Base-by-base conservation (phyloP, 2,113 vertebrate species). In the Anoura caudifer region DNA sequence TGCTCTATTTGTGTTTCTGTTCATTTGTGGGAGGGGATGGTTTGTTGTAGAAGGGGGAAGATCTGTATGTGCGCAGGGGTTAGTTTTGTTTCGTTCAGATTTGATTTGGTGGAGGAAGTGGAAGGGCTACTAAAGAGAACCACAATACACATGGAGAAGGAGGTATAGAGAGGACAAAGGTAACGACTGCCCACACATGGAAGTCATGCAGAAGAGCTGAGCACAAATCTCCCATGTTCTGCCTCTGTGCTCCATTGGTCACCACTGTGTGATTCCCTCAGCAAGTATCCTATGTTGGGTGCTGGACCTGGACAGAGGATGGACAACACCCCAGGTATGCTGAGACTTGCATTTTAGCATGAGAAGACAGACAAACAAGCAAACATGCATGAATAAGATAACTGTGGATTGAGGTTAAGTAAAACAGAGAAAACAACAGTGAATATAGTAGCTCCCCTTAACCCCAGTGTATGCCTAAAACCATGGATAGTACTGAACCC, bases 121-220 rank as follows among this genome's bases (percentile, higher is more conserved):
- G 54, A 87, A 50, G 36, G 13, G 43, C 17, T 52, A 36, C 20
- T 31, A 7, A 79, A 45, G 45, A 33, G 75, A 90, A 45, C 16
- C 28, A 54, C 10, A 72, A 41, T 43, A 9, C 15, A 31, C 47
- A 6, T 5, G 12, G 33, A 84, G n/a, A 41, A 76, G 24, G 4
- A 4, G 56, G 17, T 56, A 13, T 20, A 20, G 41, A 81, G 80
- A 28, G 4, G 10, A 50, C 2, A 10, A 3, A 7, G 33, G 24
- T 4, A 11, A 9, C 4, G 7, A 15, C 36, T 26, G 50, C 63
- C 15, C 52, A 4, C 13, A 7, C 0, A 2, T 3, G 0, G 17
- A 61, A n/a, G 61, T 56, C 75, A 28, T 5, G 24, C 13, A 13
- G 70, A 28, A 80, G 38, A 22, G 41, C 69, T 36, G 63, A n/a